Percentiles rank a stretch among this genome's conserved stretches.
These are phyloP conservation scores for Timema podura DNA, from an alignment of 2,888 invertebrate species.

Conservation along the genomic window DNA sequence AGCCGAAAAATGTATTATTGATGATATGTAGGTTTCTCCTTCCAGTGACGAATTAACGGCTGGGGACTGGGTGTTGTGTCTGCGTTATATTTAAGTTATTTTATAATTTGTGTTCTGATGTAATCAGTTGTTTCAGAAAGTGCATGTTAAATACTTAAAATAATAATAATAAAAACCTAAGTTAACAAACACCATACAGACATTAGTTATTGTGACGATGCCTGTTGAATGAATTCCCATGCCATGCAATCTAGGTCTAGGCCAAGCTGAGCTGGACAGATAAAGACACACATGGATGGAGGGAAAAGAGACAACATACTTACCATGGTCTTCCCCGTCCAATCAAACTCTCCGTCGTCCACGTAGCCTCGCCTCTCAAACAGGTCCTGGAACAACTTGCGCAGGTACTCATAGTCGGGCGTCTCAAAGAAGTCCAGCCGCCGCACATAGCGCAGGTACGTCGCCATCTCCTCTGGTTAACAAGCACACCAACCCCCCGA, in stretches of 20 bases:
- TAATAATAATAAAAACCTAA: too few species aligned
- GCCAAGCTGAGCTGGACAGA: not conserved
- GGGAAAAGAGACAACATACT: conserved; percentile 36
- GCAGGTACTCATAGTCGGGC: conserved; percentile 98
- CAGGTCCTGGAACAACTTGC: conserved; percentile 90
- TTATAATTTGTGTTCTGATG: too few species aligned
- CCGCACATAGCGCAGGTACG: conserved; percentile 93
- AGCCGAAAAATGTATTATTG: too few species aligned
- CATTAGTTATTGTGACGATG: not conserved
- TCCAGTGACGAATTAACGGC: too few species aligned
- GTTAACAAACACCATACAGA: not conserved
- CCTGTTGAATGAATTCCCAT: too few species aligned
- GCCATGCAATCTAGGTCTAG: too few species aligned
- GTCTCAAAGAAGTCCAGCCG: conserved; percentile 99
- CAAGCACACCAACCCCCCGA: not conserved
- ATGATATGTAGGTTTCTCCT: too few species aligned
- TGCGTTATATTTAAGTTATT: too few species aligned
- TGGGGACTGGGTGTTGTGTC: too few species aligned
- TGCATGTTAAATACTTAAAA: too few species aligned
- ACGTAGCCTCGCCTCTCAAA: conserved; percentile 82
- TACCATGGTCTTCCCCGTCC: conserved; percentile 81
- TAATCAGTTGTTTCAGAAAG: too few species aligned
- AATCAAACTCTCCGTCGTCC: conserved; percentile 91
- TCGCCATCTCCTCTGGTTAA: conserved; percentile 87
- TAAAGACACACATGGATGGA: not conserved